These are phyloP conservation scores for Cyrtonyx montezumae DNA, from an alignment of 2,113 vertebrate species.

Conservation along the genomic window DNA sequence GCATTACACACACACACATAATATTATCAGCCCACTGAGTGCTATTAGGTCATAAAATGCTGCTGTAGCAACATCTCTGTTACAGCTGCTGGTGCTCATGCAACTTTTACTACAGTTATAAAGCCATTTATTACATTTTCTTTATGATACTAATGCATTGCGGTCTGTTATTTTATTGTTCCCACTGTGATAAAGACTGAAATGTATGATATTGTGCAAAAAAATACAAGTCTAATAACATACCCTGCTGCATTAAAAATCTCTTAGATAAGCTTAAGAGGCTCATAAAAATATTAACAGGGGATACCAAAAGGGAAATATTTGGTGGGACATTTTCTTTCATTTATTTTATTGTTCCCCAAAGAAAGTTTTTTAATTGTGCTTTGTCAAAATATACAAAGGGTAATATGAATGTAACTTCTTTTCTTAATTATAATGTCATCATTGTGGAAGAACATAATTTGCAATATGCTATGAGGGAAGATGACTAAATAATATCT, in stretches of 20 bases:
- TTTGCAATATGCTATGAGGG: conserved; percentile 48
- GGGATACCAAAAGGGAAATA: conserved; percentile 71
- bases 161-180: conserved; percentile 82
- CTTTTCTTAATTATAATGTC: conserved; percentile 67
- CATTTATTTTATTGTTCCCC: conserved; percentile 71
- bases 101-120: conserved; percentile 85
- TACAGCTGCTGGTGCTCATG: conserved; percentile 80
- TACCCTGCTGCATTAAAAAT: conserved; percentile 76
- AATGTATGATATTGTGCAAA: conserved; percentile 75
- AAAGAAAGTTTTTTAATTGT: conserved; percentile 66
- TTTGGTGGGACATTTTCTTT: conserved; percentile 68
- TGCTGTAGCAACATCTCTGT: conserved; percentile 74
- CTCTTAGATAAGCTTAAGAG: conserved; percentile 78
- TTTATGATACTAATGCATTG: conserved; percentile 83
- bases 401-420: conserved; percentile 41
- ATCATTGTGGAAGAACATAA: conserved; percentile 54
- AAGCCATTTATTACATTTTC: conserved; percentile 85
- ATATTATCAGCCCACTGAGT: conserved; percentile 79
- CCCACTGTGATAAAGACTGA: conserved; percentile 78
- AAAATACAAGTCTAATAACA: conserved; percentile 69
- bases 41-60: conserved; percentile 79
- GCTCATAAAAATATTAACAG: conserved; percentile 77
- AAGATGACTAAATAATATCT: conserved; percentile 62
- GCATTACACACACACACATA: conserved; percentile 72
- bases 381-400: conserved; percentile 71